Conservation (phyloP, 2,888 invertebrate genomes). For the Cheilosia scutellata region DNA sequence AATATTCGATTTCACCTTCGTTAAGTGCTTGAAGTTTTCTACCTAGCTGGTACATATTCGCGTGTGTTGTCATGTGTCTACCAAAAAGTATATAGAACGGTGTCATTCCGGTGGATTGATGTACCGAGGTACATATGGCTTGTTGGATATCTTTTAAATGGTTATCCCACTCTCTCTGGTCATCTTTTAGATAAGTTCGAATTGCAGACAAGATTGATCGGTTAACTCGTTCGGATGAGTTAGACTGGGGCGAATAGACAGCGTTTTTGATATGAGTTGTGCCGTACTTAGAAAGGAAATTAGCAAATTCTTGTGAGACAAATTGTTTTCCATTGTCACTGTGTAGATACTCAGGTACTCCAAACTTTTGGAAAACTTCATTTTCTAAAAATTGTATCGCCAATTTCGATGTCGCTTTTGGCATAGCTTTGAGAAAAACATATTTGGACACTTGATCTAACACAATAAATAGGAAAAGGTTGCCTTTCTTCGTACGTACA, state of each 20-base stretch:
- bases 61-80: too few species aligned
- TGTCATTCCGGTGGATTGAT: constrained; percentile 4
- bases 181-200: neutral
- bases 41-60: neutral
- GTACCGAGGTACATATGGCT: constrained; percentile 21
- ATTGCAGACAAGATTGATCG: constrained; percentile 78
- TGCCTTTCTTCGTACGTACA: constrained; percentile 37
- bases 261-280: constrained; percentile 67
- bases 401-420: constrained; percentile 4
- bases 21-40: too few species aligned
- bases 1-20: too few species aligned
- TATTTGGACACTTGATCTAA: constrained; percentile 57
- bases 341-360: constrained; percentile 71
- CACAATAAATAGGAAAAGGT: constrained; percentile 23
- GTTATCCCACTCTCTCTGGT: constrained; percentile 22
- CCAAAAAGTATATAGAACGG: constrained; percentile 9
- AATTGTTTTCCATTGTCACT: constrained; percentile 77
- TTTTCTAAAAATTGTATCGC: constrained; percentile 25
- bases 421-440: constrained; percentile 35
- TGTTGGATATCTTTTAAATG: constrained; percentile 9
- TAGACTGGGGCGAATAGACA: constrained; percentile 79
- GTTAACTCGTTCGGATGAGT: constrained; percentile 79
- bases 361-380: constrained; percentile 64
- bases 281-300: constrained; percentile 50
- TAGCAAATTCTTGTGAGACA: constrained; percentile 45